Conservation (phyloP, 2,797 vertebrate genomes). For the Sarcoramphus papa region DNA sequence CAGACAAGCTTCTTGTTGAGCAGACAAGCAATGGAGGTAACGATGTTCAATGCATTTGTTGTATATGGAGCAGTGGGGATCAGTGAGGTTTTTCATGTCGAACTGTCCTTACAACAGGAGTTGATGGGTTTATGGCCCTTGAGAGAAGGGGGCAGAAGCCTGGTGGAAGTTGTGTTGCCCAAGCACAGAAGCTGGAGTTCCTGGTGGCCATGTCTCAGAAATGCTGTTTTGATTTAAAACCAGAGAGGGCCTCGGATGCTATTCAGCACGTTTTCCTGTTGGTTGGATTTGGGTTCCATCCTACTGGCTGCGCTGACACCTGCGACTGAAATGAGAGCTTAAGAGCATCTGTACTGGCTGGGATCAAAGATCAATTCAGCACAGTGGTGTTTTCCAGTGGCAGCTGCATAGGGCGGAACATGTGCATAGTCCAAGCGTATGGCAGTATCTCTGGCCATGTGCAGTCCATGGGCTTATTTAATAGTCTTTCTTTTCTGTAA, state of each 20-base stretch:
- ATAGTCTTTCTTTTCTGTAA: neutral
- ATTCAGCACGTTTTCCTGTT: neutral
- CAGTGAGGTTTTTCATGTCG: neutral
- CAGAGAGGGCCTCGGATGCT: accelerated
- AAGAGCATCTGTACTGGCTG: neutral
- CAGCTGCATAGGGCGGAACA: too few species aligned
- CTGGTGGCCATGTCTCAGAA: neutral
- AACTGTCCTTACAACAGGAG: neutral
- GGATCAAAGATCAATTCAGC: neutral
- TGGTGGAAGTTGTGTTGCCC: neutral
- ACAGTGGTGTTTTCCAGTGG: neutral
- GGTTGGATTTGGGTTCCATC: neutral
- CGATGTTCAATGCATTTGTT: accelerated
- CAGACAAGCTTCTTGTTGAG: neutral
- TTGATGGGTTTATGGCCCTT: neutral
- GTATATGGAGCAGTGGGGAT: neutral
- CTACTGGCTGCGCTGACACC: accelerated
- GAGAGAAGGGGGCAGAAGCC: neutral
- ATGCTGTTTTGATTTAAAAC: neutral
- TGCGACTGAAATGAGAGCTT: neutral
- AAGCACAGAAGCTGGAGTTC: neutral
- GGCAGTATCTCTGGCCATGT: neutral
- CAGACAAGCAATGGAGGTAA: neutral
- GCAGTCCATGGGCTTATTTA: neutral
- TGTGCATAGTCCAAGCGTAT: accelerated